phyloP scores from a whole-genome alignment of 1,140 invertebrate species.

The Telenomus remus region DNA sequence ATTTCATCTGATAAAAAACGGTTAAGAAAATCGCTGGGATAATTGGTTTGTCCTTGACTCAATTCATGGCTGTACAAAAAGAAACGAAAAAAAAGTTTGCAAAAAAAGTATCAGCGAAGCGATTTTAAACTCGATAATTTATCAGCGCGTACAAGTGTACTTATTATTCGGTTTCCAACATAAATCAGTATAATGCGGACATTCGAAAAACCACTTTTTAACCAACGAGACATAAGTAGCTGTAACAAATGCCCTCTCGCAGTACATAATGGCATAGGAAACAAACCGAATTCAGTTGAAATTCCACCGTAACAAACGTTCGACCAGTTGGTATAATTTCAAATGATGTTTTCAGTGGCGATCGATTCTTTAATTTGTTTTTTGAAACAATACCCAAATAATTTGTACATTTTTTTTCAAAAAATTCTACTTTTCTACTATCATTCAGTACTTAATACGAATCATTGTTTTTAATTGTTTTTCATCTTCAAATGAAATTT shows the following conservation, averaged over 20 bases:
- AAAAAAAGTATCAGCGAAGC: neutral
- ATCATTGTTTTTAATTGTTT: no score
- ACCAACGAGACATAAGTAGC: neutral
- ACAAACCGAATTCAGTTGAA: neutral
- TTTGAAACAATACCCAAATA: no score
- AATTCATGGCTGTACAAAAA: neutral
- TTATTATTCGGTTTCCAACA: neutral
- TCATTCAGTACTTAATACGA: no score
- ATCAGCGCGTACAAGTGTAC: neutral
- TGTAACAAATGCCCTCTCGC: neutral
- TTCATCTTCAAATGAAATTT: no score
- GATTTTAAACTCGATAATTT: slow-evolving; percentile 2
- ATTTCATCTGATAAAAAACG: no score
- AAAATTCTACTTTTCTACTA: no score
- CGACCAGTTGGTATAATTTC: neutral
- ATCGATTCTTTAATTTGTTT: neutral
- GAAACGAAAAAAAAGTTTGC: no score
- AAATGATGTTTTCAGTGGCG: neutral
- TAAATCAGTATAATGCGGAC: slow-evolving; percentile 1
- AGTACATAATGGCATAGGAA: neutral
- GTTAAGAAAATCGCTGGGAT: no score
- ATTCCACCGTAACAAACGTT: neutral
- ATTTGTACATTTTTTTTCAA: no score
- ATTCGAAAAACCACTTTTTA: neutral
- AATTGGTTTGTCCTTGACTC: neutral